phyloP scores from a whole-genome alignment of 1,140 invertebrate species.

The Zaprionus kolodkinae region DNA sequence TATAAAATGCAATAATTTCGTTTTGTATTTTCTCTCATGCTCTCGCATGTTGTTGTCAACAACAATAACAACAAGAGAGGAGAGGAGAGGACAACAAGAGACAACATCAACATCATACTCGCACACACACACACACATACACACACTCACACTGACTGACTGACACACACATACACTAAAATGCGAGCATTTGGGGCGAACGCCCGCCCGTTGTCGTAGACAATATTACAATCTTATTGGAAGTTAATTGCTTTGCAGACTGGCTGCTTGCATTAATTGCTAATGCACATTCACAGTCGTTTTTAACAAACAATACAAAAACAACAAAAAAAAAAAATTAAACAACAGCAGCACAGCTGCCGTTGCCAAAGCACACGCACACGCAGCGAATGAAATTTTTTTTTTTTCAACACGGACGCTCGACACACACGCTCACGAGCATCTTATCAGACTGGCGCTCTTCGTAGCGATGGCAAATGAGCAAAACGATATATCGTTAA shows the following conservation, averaged over 20 bases:
- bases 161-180: slow-evolving; percentile 16
- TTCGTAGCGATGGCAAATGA: slow-evolving; percentile 13
- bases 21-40: slow-evolving; percentile 25
- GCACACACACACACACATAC: background rate
- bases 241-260: slow-evolving; percentile 26
- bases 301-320: slow-evolving; percentile 43
- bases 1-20: slow-evolving; percentile 28
- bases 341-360: slow-evolving; percentile 45
- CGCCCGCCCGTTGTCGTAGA: slow-evolving; percentile 41
- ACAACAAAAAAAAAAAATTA: slow-evolving; percentile 41
- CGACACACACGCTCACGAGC: slow-evolving; percentile 53
- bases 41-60: slow-evolving; percentile 9
- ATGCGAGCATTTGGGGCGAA: slow-evolving; percentile 43
- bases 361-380: slow-evolving; percentile 46
- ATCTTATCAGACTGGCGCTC: slow-evolving; percentile 55
- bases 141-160: slow-evolving; percentile 10
- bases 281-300: slow-evolving; percentile 31
- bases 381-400: slow-evolving; percentile 44
- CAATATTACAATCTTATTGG: slow-evolving; percentile 46
- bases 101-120: background rate
- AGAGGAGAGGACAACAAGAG: background rate
- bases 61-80: slow-evolving; percentile 4
- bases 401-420: slow-evolving; percentile 48
- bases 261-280: slow-evolving; percentile 22
- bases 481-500: slow-evolving; percentile 24